Evolutionary conservation across 2,797 vertebrate genomes (phyloP).

Genomic region (Cossypha niveicapilla): DNA sequence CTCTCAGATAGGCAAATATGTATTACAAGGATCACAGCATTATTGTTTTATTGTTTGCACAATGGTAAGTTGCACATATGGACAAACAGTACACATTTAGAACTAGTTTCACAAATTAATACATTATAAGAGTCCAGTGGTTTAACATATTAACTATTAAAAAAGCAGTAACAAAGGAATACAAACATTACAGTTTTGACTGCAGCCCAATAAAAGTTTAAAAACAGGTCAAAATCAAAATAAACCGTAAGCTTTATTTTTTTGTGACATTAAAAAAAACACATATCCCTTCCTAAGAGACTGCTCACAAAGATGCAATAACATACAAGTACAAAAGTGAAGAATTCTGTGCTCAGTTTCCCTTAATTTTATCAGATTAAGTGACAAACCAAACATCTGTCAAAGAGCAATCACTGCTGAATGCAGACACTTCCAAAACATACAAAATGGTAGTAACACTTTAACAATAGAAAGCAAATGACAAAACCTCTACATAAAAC

Average conservation of each 20-base stretch:
- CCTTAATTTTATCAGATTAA: slow-evolving; percentile 57
- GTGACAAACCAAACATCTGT: slow-evolving; percentile 38
- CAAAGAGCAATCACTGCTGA: slow-evolving; percentile 28
- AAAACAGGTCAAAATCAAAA: slow-evolving; percentile 36
- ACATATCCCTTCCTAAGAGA: slow-evolving; percentile 4
- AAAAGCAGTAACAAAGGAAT: slow-evolving; percentile 65
- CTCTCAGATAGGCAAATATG: background rate
- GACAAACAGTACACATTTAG: slow-evolving; percentile 70
- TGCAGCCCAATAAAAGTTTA: slow-evolving; percentile 57
- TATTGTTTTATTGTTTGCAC: slow-evolving; percentile 73
- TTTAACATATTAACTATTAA: slow-evolving; percentile 65
- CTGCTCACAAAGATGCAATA: slow-evolving; percentile 36
- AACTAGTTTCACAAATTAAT: slow-evolving; percentile 70
- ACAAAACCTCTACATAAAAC: slow-evolving; percentile 67
- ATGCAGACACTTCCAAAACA: slow-evolving; percentile 41
- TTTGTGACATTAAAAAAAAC: slow-evolving; percentile 29
- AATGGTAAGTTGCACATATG: slow-evolving; percentile 58
- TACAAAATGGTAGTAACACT: slow-evolving; percentile 62
- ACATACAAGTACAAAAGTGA: slow-evolving; percentile 64
- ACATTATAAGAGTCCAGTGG: slow-evolving; percentile 71
- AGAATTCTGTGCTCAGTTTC: slow-evolving; percentile 56
- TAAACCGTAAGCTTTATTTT: slow-evolving; percentile 45
- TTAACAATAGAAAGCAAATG: slow-evolving; percentile 59
- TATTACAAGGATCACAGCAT: slow-evolving; percentile 64
- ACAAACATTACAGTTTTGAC: slow-evolving; percentile 60